Conservation (phyloP, 2,888 invertebrate genomes). For the Aleiodes leptofemur region DNA sequence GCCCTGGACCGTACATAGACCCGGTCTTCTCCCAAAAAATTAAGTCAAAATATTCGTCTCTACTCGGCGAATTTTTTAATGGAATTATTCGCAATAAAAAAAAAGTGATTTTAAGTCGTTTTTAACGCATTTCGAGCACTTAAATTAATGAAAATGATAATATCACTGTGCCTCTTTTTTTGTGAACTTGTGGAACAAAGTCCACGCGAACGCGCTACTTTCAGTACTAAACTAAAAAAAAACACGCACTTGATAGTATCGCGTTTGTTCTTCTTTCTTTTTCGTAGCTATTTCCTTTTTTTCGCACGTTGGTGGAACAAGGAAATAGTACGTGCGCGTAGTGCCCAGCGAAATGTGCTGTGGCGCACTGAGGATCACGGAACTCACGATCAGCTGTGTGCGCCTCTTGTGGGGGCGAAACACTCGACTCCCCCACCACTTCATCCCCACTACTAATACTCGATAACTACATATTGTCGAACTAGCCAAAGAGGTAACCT, state of each 20-base stretch:
- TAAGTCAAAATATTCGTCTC: not conserved
- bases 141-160: no score
- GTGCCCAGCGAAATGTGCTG: conserved; percentile 15
- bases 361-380: conserved; percentile 28
- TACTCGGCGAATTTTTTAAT: not conserved
- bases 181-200: no score
- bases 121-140: no score
- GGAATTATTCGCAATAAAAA: no score
- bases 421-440: conserved; percentile 7
- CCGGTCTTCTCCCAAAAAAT: conserved; percentile 34
- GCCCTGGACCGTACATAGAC: conserved; percentile 57
- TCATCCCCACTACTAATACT: not conserved
- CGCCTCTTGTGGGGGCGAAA: conserved; percentile 16
- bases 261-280: not conserved
- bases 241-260: not conserved
- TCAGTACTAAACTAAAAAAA: not conserved
- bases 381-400: conserved; percentile 23
- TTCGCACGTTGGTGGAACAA: not conserved
- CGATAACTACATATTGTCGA: no score
- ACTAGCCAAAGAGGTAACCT: no score
- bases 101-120: no score
- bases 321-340: conserved; percentile 4
- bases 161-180: no score
- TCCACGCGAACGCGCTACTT: no score
- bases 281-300: not conserved